Conservation (phyloP, 2,888 invertebrate genomes). For the Thumatha senex region DNA sequence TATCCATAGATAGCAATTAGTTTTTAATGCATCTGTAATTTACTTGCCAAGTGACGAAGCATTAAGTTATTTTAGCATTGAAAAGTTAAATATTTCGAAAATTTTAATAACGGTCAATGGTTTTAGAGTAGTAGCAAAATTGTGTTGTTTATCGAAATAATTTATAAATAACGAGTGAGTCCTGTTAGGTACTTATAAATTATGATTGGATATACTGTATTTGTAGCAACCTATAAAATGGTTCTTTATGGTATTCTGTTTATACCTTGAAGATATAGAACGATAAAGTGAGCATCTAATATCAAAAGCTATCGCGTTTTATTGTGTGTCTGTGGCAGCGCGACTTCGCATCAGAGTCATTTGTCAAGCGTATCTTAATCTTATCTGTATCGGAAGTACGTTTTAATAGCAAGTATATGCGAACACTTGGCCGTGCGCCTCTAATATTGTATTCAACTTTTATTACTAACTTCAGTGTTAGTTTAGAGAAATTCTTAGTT, state of each 20-base stretch:
- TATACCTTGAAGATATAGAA: constrained; percentile 9
- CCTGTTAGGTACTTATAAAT: too few species aligned
- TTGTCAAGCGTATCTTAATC: constrained; percentile 45
- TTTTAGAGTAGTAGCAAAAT: background rate
- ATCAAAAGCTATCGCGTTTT: too few species aligned
- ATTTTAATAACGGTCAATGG: constrained; percentile 8
- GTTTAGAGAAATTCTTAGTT: background rate
- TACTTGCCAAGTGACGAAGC: constrained; percentile 26
- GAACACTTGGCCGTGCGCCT: constrained; percentile 24
- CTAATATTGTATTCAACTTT: constrained; percentile 21
- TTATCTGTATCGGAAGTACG: constrained; percentile 30
- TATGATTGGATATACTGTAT: background rate
- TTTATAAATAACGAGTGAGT: too few species aligned
- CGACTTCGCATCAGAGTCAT: constrained; percentile 43
- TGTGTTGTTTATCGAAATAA: too few species aligned
- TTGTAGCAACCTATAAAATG: background rate
- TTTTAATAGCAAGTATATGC: constrained; percentile 37
- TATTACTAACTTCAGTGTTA: constrained; percentile 12
- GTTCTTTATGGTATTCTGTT: too few species aligned
- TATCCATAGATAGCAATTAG: constrained; percentile 2
- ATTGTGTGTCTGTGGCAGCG: constrained; percentile 34
- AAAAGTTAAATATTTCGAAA: constrained; percentile 22
- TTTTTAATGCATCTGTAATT: constrained; percentile 12
- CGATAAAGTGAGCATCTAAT: constrained; percentile 25
- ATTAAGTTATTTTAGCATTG: constrained; percentile 33